Conservation (phyloP, 2,113 vertebrate genomes). For the Mionectes macconnelli region DNA sequence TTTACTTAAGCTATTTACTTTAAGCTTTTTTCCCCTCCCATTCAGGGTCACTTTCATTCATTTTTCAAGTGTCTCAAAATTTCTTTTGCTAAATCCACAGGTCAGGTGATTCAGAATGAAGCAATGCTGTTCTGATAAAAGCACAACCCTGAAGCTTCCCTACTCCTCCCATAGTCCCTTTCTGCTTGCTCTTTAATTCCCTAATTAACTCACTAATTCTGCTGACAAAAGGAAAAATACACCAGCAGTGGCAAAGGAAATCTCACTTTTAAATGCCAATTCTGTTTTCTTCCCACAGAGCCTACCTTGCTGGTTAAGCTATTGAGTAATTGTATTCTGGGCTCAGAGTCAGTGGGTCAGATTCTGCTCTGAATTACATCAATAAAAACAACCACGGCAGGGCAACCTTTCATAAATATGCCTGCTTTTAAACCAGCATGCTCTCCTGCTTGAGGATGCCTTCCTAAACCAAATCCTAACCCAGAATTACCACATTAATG, state of each 20-base stretch:
- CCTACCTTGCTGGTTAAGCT: neutral
- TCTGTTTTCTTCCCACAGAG: neutral
- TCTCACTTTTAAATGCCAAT: neutral
- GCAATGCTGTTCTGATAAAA: neutral
- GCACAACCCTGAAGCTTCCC: neutral
- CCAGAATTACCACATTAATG: conserved; percentile 8
- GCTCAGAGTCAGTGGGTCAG: neutral
- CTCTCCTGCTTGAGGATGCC: neutral
- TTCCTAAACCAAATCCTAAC: conserved; percentile 22
- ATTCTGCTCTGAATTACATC: neutral
- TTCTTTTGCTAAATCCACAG: neutral
- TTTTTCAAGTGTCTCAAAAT: conserved; percentile 32
- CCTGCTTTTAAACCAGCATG: neutral
- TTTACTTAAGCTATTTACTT: conserved; percentile 36
- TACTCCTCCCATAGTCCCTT: neutral
- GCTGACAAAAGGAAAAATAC: neutral
- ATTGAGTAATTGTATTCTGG: neutral
- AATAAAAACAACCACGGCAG: neutral
- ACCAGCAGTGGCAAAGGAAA: neutral
- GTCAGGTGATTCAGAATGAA: neutral
- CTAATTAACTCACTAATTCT: neutral
- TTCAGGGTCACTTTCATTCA: conserved; percentile 36
- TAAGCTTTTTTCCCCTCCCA: conserved; percentile 6
- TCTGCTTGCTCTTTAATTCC: neutral
- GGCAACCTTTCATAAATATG: neutral